phyloP scores from a whole-genome alignment of 2,113 vertebrate genomes.

The Indicator indicator region DNA sequence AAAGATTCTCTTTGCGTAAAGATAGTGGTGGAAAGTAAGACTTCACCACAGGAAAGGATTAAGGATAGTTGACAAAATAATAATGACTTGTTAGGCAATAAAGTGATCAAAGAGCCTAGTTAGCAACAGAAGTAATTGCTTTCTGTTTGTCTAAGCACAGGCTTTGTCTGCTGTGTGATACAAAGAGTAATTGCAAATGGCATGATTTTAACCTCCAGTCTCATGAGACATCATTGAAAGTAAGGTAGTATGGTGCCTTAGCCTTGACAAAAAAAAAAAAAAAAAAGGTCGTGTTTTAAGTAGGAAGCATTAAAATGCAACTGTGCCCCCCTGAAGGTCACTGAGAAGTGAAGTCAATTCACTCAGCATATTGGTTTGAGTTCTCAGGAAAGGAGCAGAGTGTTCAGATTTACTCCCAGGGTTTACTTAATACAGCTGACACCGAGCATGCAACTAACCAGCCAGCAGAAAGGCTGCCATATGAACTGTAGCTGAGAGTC shows the following conservation, averaged over 20 bases:
- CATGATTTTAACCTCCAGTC: background rate
- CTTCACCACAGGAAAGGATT: background rate
- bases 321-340: background rate
- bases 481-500: background rate
- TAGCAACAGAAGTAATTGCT: background rate
- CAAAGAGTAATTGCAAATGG: background rate
- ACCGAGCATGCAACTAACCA: background rate
- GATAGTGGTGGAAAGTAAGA: background rate
- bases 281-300: background rate
- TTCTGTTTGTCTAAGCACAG: background rate
- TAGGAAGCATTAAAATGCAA: background rate
- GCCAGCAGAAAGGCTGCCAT: background rate
- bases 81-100: background rate
- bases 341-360: background rate
- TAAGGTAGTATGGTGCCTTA: background rate
- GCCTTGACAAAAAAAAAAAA: background rate
- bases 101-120: background rate
- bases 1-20: background rate
- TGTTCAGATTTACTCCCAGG: background rate
- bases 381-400: background rate
- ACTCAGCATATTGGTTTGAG: background rate
- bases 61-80: background rate
- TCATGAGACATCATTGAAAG: background rate
- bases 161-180: background rate
- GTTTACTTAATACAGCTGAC: background rate